Percentiles rank a stretch among this genome's conserved stretches.
Conservation (phyloP, 2,113 vertebrate species). For the Arvicanthis niloticus region DNA sequence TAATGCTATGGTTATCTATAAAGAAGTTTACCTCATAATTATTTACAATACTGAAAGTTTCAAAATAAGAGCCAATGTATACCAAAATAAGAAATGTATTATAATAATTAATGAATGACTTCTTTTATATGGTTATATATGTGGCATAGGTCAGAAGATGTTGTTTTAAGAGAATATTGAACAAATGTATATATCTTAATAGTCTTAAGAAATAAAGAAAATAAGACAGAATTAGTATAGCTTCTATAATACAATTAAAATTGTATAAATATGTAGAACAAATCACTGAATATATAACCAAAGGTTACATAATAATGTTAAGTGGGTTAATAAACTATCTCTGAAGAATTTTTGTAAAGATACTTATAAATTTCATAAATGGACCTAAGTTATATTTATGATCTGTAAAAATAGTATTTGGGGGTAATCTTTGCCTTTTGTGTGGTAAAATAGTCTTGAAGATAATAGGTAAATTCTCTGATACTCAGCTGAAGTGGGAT, state of each 20-base stretch:
- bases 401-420: background rate
- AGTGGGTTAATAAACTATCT: background rate
- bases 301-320: background rate
- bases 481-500: background rate
- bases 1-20: background rate
- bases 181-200: background rate
- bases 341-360: background rate
- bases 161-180: background rate
- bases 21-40: background rate
- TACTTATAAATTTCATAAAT: background rate
- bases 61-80: background rate
- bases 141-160: background rate
- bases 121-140: background rate
- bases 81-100: background rate
- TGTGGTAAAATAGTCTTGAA: background rate
- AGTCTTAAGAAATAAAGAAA: background rate
- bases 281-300: background rate
- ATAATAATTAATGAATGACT: background rate
- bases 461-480: background rate
- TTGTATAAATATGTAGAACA: background rate
- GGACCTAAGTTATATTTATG: background rate
- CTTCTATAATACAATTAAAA: background rate
- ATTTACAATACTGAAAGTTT: background rate
- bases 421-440: background rate
- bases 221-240: background rate